Evolutionary conservation across 2,888 invertebrate species (phyloP).

Genomic region (Exocentrus adspersus): DNA sequence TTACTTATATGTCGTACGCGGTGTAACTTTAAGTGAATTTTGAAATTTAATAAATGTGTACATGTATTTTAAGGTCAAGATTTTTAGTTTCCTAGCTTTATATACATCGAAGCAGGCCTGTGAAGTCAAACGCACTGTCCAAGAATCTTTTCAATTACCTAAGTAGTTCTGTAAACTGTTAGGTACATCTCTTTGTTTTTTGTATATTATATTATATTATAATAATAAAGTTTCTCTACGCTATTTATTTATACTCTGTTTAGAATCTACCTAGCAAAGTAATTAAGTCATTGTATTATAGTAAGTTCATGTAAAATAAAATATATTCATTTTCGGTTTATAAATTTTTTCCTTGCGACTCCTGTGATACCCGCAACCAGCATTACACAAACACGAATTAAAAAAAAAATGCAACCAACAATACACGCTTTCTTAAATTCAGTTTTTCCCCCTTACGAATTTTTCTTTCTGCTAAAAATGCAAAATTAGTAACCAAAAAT

Average conservation of each 20-base stretch:
- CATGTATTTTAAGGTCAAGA: constrained; percentile 29
- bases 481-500: too few relatives aligned
- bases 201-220: too few relatives aligned
- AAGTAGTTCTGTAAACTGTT: constrained; percentile 35
- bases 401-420: too few relatives aligned
- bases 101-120: constrained; percentile 50
- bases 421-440: too few relatives aligned
- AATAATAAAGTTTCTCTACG: constrained; percentile 26
- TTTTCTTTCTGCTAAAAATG: too few relatives aligned
- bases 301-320: constrained; percentile 54
- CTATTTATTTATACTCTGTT: constrained; percentile 28
- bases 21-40: constrained; percentile 37
- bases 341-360: background rate
- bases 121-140: constrained; percentile 13
- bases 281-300: constrained; percentile 47
- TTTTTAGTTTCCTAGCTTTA: constrained; percentile 38
- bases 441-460: too few relatives aligned
- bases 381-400: too few relatives aligned
- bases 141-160: constrained; percentile 16
- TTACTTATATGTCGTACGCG: constrained; percentile 33
- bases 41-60: constrained; percentile 36
- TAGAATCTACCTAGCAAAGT: constrained; percentile 14
- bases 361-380: background rate
- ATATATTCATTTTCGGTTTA: constrained; percentile 43
- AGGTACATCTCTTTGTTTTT: constrained; percentile 40